Conservation (phyloP, 2,888 invertebrate genomes). For the Pollenia amentaria region DNA sequence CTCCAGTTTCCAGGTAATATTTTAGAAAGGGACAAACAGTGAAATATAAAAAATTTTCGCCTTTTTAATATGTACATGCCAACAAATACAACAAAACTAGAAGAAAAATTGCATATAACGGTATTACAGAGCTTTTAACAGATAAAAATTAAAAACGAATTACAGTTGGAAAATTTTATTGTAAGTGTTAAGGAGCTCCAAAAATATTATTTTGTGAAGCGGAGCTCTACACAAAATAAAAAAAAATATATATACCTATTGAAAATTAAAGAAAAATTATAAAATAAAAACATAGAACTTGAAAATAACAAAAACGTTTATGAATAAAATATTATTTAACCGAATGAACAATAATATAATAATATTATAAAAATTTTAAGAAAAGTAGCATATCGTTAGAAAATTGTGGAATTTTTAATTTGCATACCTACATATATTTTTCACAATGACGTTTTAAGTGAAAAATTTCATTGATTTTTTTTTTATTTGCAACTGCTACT, state of each 20-base stretch:
- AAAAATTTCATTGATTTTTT: conserved; percentile 81
- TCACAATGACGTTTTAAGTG: conserved; percentile 74
- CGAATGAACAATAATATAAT: conserved; percentile 16
- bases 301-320: background rate
- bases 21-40: conserved; percentile 55
- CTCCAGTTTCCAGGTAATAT: background rate
- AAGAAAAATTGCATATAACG: conserved; percentile 76
- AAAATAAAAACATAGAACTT: conserved; percentile 55
- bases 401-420: conserved; percentile 57
- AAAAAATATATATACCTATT: conserved; percentile 66
- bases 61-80: conserved; percentile 41
- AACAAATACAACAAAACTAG: conserved; percentile 33
- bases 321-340: conserved; percentile 30
- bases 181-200: conserved; percentile 79
- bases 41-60: conserved; percentile 2
- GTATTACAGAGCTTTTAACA: conserved; percentile 74
- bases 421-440: conserved; percentile 34
- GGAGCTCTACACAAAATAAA: conserved; percentile 65
- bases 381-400: conserved; percentile 51
- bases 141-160: conserved; percentile 79
- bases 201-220: conserved; percentile 76
- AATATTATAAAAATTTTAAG: conserved; percentile 8
- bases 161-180: conserved; percentile 82
- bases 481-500: conserved; percentile 18
- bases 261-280: conserved; percentile 32